A percentile compares a stretch with the other conserved stretches of the same genome.
phyloP scores from a whole-genome alignment of 2,888 invertebrate species.

The Helleia helle region DNA sequence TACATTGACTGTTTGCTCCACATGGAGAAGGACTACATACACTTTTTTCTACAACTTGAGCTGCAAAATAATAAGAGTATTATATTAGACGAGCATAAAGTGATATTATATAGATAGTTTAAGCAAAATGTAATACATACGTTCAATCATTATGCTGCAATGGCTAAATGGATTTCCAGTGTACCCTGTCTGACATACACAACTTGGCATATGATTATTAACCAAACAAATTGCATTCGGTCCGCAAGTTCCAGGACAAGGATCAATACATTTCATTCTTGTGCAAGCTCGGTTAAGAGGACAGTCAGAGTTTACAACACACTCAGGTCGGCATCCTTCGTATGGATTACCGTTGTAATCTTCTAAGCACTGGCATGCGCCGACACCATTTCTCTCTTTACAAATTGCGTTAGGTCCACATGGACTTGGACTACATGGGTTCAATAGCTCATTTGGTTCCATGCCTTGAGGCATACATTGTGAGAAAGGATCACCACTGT shows the following conservation, averaged over 20 bases:
- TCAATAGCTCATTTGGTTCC: constrained; percentile 52
- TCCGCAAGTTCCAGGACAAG: constrained; percentile 87
- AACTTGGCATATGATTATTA: constrained; percentile 82
- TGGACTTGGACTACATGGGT: constrained; percentile 78
- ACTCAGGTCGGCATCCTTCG: constrained; percentile 84
- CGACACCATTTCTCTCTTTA: constrained; percentile 75
- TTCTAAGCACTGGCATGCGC: constrained; percentile 78
- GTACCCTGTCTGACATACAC: constrained; percentile 77
- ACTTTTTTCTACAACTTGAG: constrained; percentile 38
- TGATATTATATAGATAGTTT: not conserved
- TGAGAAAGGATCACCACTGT: constrained; percentile 84
- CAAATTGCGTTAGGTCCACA: constrained; percentile 78
- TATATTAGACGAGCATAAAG: too few relatives aligned
- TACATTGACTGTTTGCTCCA: constrained; percentile 85
- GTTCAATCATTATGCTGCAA: constrained; percentile 66
- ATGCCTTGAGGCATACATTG: constrained; percentile 66
- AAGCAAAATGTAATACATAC: constrained; percentile 35
- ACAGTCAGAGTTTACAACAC: constrained; percentile 82
- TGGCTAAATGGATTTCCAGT: constrained; percentile 80
- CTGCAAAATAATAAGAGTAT: constrained; percentile 31
- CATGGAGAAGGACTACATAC: constrained; percentile 76
- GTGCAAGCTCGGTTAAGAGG: constrained; percentile 81
- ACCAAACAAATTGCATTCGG: constrained; percentile 81
- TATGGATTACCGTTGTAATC: constrained; percentile 84
- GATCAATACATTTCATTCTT: constrained; percentile 82